These are phyloP conservation scores for Poecilus cupreus DNA, from an alignment of 2,888 invertebrate genomes.

Conservation along the genomic window DNA sequence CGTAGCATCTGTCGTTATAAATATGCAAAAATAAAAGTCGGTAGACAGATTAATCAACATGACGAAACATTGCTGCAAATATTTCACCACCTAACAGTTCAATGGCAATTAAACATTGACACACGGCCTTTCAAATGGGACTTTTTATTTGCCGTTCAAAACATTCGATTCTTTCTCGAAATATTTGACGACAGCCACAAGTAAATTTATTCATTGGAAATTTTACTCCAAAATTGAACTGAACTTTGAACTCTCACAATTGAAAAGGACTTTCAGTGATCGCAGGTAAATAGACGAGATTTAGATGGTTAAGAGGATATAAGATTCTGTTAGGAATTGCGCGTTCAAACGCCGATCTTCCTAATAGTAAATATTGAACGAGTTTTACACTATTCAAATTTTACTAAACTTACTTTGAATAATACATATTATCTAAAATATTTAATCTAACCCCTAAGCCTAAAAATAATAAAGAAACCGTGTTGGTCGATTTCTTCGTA, in stretches of 20 bases:
- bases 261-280: not conserved
- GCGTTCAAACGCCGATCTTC: no score
- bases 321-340: no score
- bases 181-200: not conserved
- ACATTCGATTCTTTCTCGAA: not conserved
- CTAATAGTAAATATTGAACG: no score
- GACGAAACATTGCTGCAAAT: slow-evolving; percentile 31
- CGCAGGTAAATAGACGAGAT: not conserved
- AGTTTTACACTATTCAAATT: no score
- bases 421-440: no score
- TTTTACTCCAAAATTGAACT: no score
- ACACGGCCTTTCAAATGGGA: slow-evolving; percentile 5
- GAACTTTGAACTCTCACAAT: not conserved
- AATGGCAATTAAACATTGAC: slow-evolving; percentile 29
- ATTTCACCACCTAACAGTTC: slow-evolving; percentile 43
- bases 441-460: no score
- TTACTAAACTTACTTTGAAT: no score
- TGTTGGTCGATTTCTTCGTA: no score
- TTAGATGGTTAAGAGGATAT: no score
- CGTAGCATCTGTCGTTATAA: slow-evolving; percentile 25
- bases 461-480: no score
- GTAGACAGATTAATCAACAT: slow-evolving; percentile 44
- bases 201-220: not conserved
- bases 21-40: slow-evolving; percentile 40
- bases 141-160: not conserved